Evolutionary conservation across 2,797 vertebrate genomes (phyloP), one percentile per base, ranked within the genome.

Genomic region (Cirrhinus molitorella): DNA sequence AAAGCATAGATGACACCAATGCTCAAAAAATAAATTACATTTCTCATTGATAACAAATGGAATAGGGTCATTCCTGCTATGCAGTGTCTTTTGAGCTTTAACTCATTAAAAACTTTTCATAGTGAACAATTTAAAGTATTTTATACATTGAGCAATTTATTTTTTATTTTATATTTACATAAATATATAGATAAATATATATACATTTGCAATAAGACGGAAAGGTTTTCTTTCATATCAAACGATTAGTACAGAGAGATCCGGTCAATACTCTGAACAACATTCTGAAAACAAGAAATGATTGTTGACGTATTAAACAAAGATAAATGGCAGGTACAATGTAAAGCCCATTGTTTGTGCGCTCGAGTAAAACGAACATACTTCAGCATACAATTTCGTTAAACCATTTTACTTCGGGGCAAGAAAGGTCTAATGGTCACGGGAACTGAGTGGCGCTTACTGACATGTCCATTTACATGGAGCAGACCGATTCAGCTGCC

Each of bases 341-440:
- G 65, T 45, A 23, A 53, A 70, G 14, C n/a, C 49, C 23, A n/a
- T 43, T 68, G 79, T 59, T 57, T 80, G 25, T 81, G 67, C 19
- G 47, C 19, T 21, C 40, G 5, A 70, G 23, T 53, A 71, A 49
- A 81, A 72, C 19, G 4, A 81, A 72, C 37, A 71, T 80, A 45
- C 65, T 68, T 80, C 79, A 71, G 53, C 67, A 28, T 71, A 59
- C 40, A 80, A 61, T 61, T 72, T 47, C 0, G 23, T 61, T 81
- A 47, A 59, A 47, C 25, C 23, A 16, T 49, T 80, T 80, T 81
- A 49, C 17, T 71, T 23, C 37, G 25, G 55, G 53, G 65, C 71
- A 63, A 51, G 28, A 72, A 80, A 71, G 82, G 65, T 81, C 72
- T 86, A 78, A 86, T 78, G 73, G 78, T 77, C 81, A 57, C 25